Base-by-base conservation (phyloP, 2,888 invertebrate species). In the Drosophila algonquin region DNA sequence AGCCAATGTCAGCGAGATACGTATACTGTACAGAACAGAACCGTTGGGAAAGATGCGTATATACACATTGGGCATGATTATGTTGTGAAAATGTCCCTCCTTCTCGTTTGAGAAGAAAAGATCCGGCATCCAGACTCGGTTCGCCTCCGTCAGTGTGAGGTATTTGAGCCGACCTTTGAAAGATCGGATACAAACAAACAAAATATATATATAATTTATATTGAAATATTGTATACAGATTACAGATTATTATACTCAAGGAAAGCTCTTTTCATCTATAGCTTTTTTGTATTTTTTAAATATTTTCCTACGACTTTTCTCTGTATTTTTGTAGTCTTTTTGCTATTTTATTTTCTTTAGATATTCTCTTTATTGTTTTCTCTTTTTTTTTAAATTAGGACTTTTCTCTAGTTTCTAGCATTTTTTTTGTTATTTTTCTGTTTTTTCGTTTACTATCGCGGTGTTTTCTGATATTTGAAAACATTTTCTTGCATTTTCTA, bases 41-140 rank as follows among this genome's bases (percentile, higher is more conserved):
- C 99, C 99, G 89, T 98, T 96, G 69, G 98, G 97, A 93, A 98
- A 98, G 92, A 99, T 98, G 82, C 99, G 94, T 92, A 99, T 97
- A 94, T 99, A 98, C 81, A 98, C 97, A 93, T 99, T 98, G 74
- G 98, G 98, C 97, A 98, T 98, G 92, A 98, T 98, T 93, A 98
- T 98, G 92, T 98, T 97, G 94, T 98, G 98, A 92, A 98, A 97
- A 92, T 98, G 98, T 61, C 98, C 99, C 91, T 98, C 97, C 93
- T 99, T 99, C 93, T 99, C 99, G 91, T 99, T 99, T 64, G 98
- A 97, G 93, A 98, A 98, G 94, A 98, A 99, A 83, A 98, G 94
- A 94, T 99, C 99, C 44, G 99, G 99, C 96, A 98, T 98, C 99
- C 99, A 99, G 67, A 99, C 97, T 85, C 97, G 95, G 93, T 97